Evolutionary conservation across 1,140 invertebrate species (phyloP), one percentile per base, ranked within the genome.

Genomic region (Zeugodacus cucurbitae): DNA sequence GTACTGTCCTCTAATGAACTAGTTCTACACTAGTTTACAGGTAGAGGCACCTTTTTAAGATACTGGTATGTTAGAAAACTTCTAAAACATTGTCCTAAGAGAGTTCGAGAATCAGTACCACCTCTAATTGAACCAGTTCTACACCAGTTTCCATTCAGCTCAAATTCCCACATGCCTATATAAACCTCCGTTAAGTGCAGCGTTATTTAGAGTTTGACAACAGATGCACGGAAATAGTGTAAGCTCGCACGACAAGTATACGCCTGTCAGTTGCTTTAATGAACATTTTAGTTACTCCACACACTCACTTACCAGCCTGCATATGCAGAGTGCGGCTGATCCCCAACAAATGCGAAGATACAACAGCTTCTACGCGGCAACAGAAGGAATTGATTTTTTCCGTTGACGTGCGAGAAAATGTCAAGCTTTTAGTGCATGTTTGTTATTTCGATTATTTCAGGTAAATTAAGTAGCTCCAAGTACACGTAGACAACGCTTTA

Each of bases 391-490:
- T 67, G 64, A 67, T 67, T 67, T 67, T 67, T 67, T 67, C 64
- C 29, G 29, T 67, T 26, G 54, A 29, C 54, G 58, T 87, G 86
- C n/a, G 86, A 87, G 86, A 87, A 87, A 87, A 32, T 87, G 34
- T 37, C 86, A 87, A 57, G 48, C 48, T 87, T 87, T 87, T 87
- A 87, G 59, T 32, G 64, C 26, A 67, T 67, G 64, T 67, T 67
- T 67, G 64, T 67, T 41, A 32, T 58, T 64, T 87, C 87, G 87
- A 87, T 87, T 87, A 87, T 70, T 87, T 87, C 87, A 87, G 87
- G 87, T 87, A 87, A 87, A 87, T 87, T 87, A 87, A 87, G 87
- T 87, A 87, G 87, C 87, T 87, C 64, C 8, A 41, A n/a, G 57
- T 20, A 87, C 14, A 41, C 0, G 29, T 26, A 58, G n/a, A 17